Evolutionary conservation across 2,797 vertebrate genomes (phyloP), one percentile per base, ranked within the genome.

Genomic region (Sebastes matsubarae): DNA sequence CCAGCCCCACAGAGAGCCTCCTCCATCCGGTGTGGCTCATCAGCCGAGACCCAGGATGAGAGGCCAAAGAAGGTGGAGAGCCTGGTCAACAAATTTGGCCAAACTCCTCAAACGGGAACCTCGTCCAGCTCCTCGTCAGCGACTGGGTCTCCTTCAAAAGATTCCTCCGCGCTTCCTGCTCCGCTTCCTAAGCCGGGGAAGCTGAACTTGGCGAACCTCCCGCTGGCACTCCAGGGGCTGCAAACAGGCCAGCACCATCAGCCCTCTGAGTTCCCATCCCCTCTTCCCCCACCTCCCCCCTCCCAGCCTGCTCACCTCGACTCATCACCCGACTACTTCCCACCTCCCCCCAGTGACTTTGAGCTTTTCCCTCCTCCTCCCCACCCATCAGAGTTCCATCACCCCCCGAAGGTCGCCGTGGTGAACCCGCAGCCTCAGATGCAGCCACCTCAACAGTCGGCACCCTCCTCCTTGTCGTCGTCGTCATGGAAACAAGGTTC

Each of bases 391-490:
- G 97, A 98, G 87, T 95, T 97, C 63, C 96, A 97, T 1, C 94
- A 96, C 3, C 96, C 98, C 3, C 97, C 97, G 1, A 97, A 96
- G 91, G 97, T 99, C 0, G 98, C 98, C 0, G 97, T 99, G 25
- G 98, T 99, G 38, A 99, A 96, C 79, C 98, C 98, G 1, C 98
- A 99, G 84, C 98, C 98, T 9, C 98, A 99, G 86, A 83, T 89
- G 87, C 88, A 74, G 77, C 90, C 69, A 0, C 77, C 84, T 16
- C 88, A 87, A 4, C 88, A 74, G 42, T 25, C 65, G 0, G 71
- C 75, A 5, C 42, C 77, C 0, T 25, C 87, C 11, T 61, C 92
- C 12, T 64, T 85, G 24, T 93, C 93, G 0, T 89, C 92, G 1
- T 89, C 93, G 0, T 93, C 84, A 0, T 98, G 98, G 97, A 97